Evolutionary conservation across 2,888 invertebrate genomes (phyloP).

Genomic region (Dinocampus coccinellae): DNA sequence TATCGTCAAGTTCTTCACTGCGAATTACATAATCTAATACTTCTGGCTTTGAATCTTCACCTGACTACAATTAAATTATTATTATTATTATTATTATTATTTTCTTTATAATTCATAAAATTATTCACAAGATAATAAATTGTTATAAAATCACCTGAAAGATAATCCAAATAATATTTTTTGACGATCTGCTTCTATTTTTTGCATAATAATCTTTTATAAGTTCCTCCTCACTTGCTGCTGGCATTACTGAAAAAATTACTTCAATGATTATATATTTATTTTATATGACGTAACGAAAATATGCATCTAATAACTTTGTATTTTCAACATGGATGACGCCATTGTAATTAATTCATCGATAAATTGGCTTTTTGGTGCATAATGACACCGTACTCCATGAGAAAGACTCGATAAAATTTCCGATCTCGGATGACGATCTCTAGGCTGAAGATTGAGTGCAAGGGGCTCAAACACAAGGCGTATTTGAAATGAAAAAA

Average conservation of each 20-base stretch:
- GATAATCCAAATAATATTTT: slow-evolving; percentile 42
- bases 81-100: not conserved
- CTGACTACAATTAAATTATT: not conserved
- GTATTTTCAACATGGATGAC: slow-evolving; percentile 34
- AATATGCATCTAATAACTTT: slow-evolving; percentile 25
- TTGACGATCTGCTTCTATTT: slow-evolving; percentile 29
- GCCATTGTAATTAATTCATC: slow-evolving; percentile 43
- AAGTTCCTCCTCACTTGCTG: slow-evolving; percentile 30
- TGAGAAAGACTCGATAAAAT: slow-evolving; percentile 33
- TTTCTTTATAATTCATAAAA: not conserved
- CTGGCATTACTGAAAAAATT: slow-evolving; percentile 35
- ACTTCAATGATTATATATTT: not conserved
- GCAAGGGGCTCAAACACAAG: slow-evolving; percentile 46
- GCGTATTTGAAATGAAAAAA: slow-evolving; percentile 46
- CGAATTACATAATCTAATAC: slow-evolving; percentile 46
- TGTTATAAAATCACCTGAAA: slow-evolving; percentile 27
- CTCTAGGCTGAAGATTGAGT: slow-evolving; percentile 27
- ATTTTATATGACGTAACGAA: not conserved
- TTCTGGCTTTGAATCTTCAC: slow-evolving; percentile 27
- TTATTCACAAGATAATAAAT: not conserved
- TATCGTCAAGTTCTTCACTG: slow-evolving; percentile 38
- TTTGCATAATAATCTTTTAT: slow-evolving; percentile 27
- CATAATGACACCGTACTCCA: slow-evolving; percentile 39
- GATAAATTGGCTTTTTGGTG: slow-evolving; percentile 39
- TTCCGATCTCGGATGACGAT: slow-evolving; percentile 13